Base-by-base conservation (phyloP, 64 coral and sea anemone species). In the Montipora capricornis region DNA sequence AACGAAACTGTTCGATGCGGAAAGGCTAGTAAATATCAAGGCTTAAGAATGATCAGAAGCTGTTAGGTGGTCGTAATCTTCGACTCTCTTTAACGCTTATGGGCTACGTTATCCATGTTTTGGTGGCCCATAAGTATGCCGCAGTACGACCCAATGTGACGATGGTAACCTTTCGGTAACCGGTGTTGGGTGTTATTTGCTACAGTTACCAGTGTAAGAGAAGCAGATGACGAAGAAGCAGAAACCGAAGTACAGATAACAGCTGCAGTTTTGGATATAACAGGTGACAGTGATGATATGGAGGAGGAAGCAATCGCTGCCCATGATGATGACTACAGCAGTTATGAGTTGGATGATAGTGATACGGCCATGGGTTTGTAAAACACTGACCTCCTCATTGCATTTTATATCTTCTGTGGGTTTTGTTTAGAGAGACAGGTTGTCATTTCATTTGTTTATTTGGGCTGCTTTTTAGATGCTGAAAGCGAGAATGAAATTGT, bases 191-290 rank as follows among this genome's bases (percentile, higher is more conserved):
- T 5, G 17, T 71, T 44, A 10, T 76, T 76, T 76, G 26, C 74
- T 44, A 12, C 37, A 76, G 74, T 76, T 46, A 29, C 44, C 3
- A 13, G 37, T 45, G 74, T 2, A 71, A 3, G 8, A 8, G 82
- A 86, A 4, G 82, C 9, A n/a, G 44, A 13, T 57, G 76, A 51
- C 5, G 81, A 88, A 1, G 82, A 92, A 26, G 87, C 78, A 57
- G 93, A 97, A 71, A 29, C 93, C 8, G 96, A 97, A 20, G 83
- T 97, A 17, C 96, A 97, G 45, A 97, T 97, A 68, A 97, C 96
- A 17, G 96, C 96, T 48, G 96, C 96, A 49, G 96, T 97, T 16
- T 90, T 97, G 69, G 96, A 97, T 68, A 49, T 97, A 70, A 89
- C 75, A 68, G 84, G 93, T 8, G 88, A 91, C 66, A 91, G 93